Evolutionary conservation across 2,888 invertebrate genomes (phyloP).

Genomic region (Sceliomorpha sp.): DNA sequence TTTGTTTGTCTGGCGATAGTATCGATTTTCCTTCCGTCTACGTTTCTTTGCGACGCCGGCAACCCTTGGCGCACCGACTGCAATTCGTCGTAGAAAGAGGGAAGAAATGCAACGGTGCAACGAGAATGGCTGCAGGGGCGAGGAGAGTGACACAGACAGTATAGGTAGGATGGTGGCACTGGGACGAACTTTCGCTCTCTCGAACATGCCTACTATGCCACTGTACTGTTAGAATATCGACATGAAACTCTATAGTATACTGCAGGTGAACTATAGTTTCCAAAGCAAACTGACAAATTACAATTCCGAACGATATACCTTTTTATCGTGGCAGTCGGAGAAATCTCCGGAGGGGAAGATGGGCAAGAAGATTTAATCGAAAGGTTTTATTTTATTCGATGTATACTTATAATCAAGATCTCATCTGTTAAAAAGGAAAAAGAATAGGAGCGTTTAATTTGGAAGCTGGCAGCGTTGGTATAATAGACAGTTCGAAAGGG

Average conservation of each 20-base stretch:
- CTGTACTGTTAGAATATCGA: conserved; percentile 1
- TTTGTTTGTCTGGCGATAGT: conserved; percentile 35
- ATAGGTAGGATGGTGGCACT: conserved; percentile 52
- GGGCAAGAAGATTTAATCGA: too few relatives aligned
- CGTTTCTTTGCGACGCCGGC: conserved; percentile 16
- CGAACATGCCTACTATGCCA: conserved; percentile 51
- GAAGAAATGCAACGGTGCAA: conserved; percentile 27
- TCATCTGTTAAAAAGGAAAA: too few relatives aligned
- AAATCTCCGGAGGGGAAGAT: too few relatives aligned
- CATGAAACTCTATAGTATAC: too few relatives aligned
- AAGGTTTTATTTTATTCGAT: too few relatives aligned
- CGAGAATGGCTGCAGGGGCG: conserved; percentile 20
- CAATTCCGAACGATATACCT: too few relatives aligned
- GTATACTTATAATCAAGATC: too few relatives aligned
- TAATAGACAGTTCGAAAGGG: conserved; percentile 9
- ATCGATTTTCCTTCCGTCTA: conserved; percentile 36
- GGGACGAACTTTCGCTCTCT: conserved; percentile 57
- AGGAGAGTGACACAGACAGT: conserved; percentile 34
- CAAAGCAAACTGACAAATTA: too few relatives aligned
- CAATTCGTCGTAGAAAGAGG: conserved; percentile 6
- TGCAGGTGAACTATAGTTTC: too few relatives aligned
- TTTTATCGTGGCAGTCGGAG: too few relatives aligned
- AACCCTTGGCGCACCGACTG: conserved; percentile 18
- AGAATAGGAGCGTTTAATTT: too few relatives aligned
- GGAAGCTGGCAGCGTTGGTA: too few relatives aligned